Conservation (phyloP, 1,140 invertebrate genomes). For the Mamestra configurata region DNA sequence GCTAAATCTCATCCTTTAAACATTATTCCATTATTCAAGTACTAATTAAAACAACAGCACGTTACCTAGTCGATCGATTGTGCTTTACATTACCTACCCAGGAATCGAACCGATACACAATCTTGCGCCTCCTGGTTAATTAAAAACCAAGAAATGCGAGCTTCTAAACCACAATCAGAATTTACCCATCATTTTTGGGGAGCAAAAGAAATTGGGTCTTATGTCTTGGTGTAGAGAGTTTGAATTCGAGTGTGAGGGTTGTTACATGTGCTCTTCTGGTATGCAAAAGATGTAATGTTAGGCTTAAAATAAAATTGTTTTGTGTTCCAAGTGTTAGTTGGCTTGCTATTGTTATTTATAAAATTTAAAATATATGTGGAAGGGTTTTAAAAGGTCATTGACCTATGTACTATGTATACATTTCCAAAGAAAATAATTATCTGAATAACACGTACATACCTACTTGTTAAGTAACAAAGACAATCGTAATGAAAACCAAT, state of each 20-base stretch:
- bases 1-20: conserved; percentile 16
- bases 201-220: conserved; percentile 2
- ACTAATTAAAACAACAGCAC: conserved; percentile 49
- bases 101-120: conserved; percentile 49
- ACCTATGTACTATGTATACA: no score
- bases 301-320: conserved; percentile 27
- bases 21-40: conserved; percentile 43
- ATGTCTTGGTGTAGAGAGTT: neutral
- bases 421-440: no score
- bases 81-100: conserved; percentile 35
- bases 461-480: no score
- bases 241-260: neutral
- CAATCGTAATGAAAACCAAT: no score
- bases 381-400: no score
- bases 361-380: no score
- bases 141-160: conserved; percentile 44
- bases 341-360: neutral
- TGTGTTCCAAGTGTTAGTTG: conserved; percentile 2
- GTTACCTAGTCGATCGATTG: conserved; percentile 28
- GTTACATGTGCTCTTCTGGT: neutral
- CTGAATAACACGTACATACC: no score
- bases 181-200: neutral
- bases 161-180: conserved; percentile 3
- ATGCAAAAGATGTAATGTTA: conserved; percentile 2
- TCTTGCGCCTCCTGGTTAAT: conserved; percentile 45